Conservation (phyloP, 2,113 vertebrate genomes). For the Cochlearius cochlearius region DNA sequence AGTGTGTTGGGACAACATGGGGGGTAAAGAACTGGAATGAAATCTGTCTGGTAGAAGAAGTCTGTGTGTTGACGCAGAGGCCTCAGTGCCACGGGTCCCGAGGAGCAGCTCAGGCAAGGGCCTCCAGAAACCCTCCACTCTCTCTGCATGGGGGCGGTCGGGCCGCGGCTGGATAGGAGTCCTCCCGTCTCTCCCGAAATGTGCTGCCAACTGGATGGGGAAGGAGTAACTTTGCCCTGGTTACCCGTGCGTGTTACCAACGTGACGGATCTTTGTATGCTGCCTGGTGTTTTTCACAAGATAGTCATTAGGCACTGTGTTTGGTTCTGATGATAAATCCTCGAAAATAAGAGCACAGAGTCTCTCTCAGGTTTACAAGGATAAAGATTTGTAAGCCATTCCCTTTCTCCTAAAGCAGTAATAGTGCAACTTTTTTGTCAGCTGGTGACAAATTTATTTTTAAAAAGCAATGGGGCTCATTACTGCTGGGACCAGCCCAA, state of each 20-base stretch:
- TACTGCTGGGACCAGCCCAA: background rate
- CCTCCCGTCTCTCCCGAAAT: background rate
- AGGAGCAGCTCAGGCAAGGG: background rate
- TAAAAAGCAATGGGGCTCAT: background rate
- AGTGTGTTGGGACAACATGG: background rate
- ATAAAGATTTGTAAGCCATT: background rate
- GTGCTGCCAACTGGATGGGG: rapidly evolving
- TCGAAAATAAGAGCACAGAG: background rate
- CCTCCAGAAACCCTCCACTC: background rate
- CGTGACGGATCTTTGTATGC: background rate
- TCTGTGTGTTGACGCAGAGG: background rate
- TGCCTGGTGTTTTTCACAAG: background rate
- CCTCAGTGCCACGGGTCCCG: background rate
- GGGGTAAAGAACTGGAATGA: background rate
- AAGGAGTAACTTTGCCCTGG: background rate
- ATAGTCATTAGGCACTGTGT: background rate
- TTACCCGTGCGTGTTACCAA: background rate
- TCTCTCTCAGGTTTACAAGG: background rate
- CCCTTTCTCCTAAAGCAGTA: background rate
- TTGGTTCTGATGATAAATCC: background rate
- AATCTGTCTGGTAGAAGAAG: background rate
- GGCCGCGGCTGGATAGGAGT: rapidly evolving
- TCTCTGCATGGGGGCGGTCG: background rate
- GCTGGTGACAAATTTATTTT: background rate
- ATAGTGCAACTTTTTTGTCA: background rate